Evolutionary conservation across 2,113 vertebrate species (phyloP).

Genomic region (Rhea americana): DNA sequence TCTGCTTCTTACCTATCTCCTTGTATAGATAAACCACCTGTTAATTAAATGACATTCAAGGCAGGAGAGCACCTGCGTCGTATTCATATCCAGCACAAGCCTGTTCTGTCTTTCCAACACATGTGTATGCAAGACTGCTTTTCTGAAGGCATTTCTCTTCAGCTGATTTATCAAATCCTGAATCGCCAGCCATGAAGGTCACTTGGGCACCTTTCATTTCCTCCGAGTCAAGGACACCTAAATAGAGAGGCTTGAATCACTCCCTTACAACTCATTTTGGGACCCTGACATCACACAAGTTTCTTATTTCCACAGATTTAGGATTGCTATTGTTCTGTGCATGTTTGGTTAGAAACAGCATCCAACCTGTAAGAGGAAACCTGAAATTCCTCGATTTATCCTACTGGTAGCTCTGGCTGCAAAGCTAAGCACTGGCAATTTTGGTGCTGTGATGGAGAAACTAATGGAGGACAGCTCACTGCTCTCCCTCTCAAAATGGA

Average conservation of each 20-base stretch:
- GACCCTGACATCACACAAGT: not conserved
- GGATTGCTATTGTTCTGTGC: not conserved
- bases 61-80: not conserved
- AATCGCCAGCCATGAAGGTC: not conserved
- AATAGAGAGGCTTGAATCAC: not conserved
- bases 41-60: not conserved
- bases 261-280: not conserved
- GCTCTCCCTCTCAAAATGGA: not conserved
- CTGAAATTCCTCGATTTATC: not conserved
- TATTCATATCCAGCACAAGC: not conserved
- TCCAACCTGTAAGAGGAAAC: not conserved
- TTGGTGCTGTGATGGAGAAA: not conserved
- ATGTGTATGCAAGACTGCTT: accelerated
- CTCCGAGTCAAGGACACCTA: not conserved
- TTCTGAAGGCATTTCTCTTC: not conserved
- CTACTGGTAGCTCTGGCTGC: not conserved
- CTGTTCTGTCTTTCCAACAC: not conserved
- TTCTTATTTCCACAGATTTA: not conserved
- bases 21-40: conserved; percentile 8
- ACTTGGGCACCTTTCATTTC: not conserved
- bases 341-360: not conserved
- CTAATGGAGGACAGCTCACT: not conserved
- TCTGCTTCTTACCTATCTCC: conserved; percentile 16
- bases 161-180: not conserved
- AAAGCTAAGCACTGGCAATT: not conserved